Conservation (phyloP, 2,888 invertebrate genomes). For the Drosophila borborema region DNA sequence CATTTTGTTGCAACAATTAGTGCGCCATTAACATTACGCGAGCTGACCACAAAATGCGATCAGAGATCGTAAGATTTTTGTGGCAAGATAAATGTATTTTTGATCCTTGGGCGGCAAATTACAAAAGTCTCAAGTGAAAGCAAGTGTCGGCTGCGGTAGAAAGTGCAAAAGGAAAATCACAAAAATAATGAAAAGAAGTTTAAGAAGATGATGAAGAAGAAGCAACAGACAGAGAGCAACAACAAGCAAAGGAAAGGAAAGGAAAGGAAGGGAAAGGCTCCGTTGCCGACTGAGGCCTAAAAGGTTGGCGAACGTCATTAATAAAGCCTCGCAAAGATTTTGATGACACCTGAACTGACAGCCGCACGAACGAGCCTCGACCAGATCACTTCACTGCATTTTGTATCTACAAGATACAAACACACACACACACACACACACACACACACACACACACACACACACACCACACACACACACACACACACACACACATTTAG, state of each 20-base stretch:
- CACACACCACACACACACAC: too few relatives aligned
- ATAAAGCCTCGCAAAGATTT: conserved; percentile 78
- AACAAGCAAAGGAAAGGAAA: conserved; percentile 19
- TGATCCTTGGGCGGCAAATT: conserved; percentile 76
- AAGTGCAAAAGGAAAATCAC: conserved; percentile 51
- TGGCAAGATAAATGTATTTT: conserved; percentile 80
- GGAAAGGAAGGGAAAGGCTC: conserved; percentile 35
- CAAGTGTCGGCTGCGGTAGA: conserved; percentile 56
- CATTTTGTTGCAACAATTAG: conserved; percentile 73
- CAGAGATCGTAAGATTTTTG: conserved; percentile 11
- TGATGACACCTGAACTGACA: conserved; percentile 80
- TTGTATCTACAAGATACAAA: conserved; percentile 38
- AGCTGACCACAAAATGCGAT: conserved; percentile 57
- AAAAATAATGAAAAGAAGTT: conserved; percentile 16
- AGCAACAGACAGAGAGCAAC: conserved; percentile 24
- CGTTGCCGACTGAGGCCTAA: conserved; percentile 43
- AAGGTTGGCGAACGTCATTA: conserved; percentile 76
- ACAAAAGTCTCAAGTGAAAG: conserved; percentile 67
- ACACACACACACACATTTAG: background rate
- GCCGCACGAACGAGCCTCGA: conserved; percentile 59
- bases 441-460: too few relatives aligned
- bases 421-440: conserved; percentile 6
- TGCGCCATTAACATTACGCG: conserved; percentile 45
- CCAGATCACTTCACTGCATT: conserved; percentile 62
- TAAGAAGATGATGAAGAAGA: conserved; percentile 14